phyloP scores from a whole-genome alignment of 2,888 invertebrate species.

The Diaprepes abbreviatus region DNA sequence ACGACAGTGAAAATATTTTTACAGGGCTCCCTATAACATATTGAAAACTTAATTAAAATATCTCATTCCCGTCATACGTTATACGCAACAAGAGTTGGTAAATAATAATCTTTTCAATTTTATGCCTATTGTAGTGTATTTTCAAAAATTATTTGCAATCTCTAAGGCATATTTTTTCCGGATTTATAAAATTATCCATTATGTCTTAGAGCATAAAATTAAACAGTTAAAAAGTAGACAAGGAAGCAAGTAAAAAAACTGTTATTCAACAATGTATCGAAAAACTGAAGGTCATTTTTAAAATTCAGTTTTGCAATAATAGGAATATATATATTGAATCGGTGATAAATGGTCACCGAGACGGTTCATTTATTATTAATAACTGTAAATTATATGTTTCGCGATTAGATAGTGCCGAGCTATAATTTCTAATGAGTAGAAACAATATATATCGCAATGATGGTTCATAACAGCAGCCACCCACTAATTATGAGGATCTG shows the following conservation, averaged over 20 bases:
- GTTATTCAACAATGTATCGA: not conserved
- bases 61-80: too few relatives aligned
- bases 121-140: too few relatives aligned
- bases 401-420: not conserved
- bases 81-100: too few relatives aligned
- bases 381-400: conserved; percentile 6
- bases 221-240: not conserved
- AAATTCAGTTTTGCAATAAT: conserved; percentile 2
- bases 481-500: not conserved
- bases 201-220: too few relatives aligned
- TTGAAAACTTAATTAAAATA: too few relatives aligned
- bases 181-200: too few relatives aligned
- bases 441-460: not conserved
- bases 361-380: conserved; percentile 15
- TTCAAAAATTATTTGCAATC: too few relatives aligned
- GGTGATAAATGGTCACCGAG: conserved; percentile 4
- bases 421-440: not conserved
- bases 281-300: conserved; percentile 1
- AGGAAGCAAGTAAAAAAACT: not conserved
- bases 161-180: too few relatives aligned
- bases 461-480: not conserved
- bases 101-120: too few relatives aligned
- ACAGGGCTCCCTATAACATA: too few relatives aligned
- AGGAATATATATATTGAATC: not conserved
- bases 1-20: too few relatives aligned